Percentiles rank a stretch among this genome's conserved stretches.
Conservation (phyloP, 2,797 vertebrate species). For the Erpetoichthys calabaricus region DNA sequence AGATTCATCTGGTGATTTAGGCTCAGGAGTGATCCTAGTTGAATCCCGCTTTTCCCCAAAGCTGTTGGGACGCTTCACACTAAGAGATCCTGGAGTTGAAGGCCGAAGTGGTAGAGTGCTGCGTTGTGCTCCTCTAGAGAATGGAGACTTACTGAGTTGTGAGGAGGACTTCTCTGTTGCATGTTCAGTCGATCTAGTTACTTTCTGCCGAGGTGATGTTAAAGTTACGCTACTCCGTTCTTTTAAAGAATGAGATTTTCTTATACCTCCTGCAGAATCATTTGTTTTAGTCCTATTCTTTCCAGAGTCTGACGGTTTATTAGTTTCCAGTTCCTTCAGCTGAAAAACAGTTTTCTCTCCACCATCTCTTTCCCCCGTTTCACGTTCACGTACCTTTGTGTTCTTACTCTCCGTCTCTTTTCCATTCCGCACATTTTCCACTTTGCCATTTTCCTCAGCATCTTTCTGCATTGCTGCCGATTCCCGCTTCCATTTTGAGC, state of each 20-base stretch:
- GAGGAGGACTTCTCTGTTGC: conserved; percentile 17
- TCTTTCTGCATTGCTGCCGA: conserved; percentile 23
- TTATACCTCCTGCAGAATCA: background rate
- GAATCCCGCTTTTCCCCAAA: conserved; percentile 25
- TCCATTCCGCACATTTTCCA: conserved; percentile 18
- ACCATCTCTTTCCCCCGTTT: conserved; percentile 29
- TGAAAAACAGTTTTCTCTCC: background rate
- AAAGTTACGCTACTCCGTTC: conserved; percentile 5
- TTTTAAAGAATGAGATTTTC: background rate
- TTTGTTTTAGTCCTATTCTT: background rate
- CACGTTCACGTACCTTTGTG: conserved; percentile 32
- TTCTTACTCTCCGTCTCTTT: conserved; percentile 5
- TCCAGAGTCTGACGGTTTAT: background rate
- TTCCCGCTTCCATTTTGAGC: conserved; percentile 68
- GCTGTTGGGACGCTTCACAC: conserved; percentile 39
- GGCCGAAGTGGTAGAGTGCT: conserved; percentile 22
- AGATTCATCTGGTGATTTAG: background rate
- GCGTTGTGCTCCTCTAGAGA: conserved; percentile 33
- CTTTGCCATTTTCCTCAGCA: conserved; percentile 17
- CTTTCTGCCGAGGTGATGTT: conserved; percentile 14
- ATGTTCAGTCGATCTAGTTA: conserved; percentile 18
- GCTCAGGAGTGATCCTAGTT: conserved; percentile 19
- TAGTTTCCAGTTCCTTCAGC: background rate
- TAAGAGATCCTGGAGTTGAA: conserved; percentile 16
- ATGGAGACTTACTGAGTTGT: conserved; percentile 21